phyloP scores from a whole-genome alignment of 2,797 vertebrate species.

The Neosilurus mollespiculum region DNA sequence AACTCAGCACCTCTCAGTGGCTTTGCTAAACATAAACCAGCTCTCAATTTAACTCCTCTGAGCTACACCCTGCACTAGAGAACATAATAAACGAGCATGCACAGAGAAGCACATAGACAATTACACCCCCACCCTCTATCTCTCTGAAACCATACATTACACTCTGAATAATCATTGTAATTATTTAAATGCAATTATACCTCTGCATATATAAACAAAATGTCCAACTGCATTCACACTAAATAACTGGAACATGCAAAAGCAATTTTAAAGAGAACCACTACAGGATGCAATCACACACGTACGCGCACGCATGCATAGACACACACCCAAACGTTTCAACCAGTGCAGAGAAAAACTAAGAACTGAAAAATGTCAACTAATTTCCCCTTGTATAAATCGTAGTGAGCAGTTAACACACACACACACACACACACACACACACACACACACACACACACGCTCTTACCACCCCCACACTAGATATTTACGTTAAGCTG shows the following conservation, averaged over 20 bases:
- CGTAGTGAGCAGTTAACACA: background rate
- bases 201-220: constrained; percentile 22
- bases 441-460: too few species aligned
- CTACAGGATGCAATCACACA: constrained; percentile 4
- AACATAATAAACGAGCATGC: constrained; percentile 50
- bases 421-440: background rate
- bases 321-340: background rate
- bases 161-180: background rate
- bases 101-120: constrained; percentile 50
- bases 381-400: background rate
- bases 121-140: constrained; percentile 49
- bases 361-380: background rate
- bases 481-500: background rate
- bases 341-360: background rate
- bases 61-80: constrained; percentile 58
- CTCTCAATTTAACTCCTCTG: constrained; percentile 57
- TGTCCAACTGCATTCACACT: constrained; percentile 34
- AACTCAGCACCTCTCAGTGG: constrained; percentile 51
- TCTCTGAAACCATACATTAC: background rate
- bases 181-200: constrained; percentile 25
- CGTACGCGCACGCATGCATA: background rate
- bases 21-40: constrained; percentile 65
- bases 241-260: constrained; percentile 36
- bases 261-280: constrained; percentile 25
- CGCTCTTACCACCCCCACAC: background rate